A percentile compares a stretch with the other conserved stretches of the same genome.
Conservation (phyloP, 1,140 invertebrate genomes). For the Pseudomyrmex pallidus region DNA sequence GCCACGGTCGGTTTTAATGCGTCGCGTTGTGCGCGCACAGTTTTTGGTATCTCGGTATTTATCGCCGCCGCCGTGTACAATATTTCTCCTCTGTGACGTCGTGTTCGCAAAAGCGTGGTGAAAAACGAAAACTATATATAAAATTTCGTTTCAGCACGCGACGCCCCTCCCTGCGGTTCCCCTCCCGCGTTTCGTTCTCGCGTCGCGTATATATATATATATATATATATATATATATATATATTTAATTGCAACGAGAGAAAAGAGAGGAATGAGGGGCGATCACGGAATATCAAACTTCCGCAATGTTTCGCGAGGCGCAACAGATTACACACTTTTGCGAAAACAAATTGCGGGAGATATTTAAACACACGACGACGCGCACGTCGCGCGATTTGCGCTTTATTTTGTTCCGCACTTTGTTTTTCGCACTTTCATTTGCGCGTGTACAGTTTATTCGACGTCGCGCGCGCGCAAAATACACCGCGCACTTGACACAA, state of each 20-base stretch:
- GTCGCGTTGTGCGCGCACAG: too few relatives aligned
- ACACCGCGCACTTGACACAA: constrained; percentile 41
- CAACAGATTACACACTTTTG: constrained; percentile 11
- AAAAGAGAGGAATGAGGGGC: not conserved
- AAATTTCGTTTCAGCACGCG: constrained; percentile 8
- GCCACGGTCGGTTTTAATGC: not conserved
- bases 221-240: too few relatives aligned
- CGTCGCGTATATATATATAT: too few relatives aligned
- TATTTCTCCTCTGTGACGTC: not conserved
- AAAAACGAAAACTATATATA: too few relatives aligned
- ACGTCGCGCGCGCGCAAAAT: not conserved
- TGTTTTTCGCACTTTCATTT: not conserved
- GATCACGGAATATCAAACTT: not conserved
- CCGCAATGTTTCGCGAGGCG: not conserved
- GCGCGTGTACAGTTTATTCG: not conserved
- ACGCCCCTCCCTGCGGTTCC: not conserved
- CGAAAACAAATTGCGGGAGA: constrained; percentile 14
- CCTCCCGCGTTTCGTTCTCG: not conserved
- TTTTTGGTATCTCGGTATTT: not conserved
- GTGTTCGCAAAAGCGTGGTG: not conserved
- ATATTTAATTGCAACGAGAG: not conserved
- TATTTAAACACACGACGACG: constrained; percentile 15
- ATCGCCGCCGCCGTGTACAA: not conserved
- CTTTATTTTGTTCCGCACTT: constrained; percentile 2
- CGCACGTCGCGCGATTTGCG: not conserved